Conservation (phyloP, 2,797 vertebrate species). For the Ara ararauna region DNA sequence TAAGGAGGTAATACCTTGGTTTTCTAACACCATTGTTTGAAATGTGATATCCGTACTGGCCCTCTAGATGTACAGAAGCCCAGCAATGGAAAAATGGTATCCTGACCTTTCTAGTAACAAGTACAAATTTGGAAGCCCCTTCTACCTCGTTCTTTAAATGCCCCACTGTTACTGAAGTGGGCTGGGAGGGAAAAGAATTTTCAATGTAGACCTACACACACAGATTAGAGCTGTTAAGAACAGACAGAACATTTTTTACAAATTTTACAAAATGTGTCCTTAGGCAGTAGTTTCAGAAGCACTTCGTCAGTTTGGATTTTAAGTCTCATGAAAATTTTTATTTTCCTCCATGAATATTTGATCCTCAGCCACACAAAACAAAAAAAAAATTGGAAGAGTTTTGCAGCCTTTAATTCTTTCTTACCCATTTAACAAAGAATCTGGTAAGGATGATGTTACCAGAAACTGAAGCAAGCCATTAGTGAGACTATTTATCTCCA, state of each 20-base stretch:
- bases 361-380: neutral
- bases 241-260: neutral
- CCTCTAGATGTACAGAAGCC: neutral
- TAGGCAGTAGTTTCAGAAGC: conserved; percentile 3
- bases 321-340: neutral
- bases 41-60: neutral
- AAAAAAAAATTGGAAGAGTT: neutral
- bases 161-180: neutral
- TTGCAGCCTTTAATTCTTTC: neutral
- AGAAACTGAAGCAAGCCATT: neutral
- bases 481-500: neutral
- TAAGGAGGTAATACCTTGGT: neutral
- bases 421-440: neutral
- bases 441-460: neutral
- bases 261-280: neutral
- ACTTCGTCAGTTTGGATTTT: neutral
- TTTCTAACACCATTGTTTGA: neutral
- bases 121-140: neutral
- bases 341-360: neutral
- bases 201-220: neutral
- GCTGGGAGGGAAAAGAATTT: neutral
- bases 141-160: neutral
- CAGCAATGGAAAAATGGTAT: neutral
- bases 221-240: neutral
- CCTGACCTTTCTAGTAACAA: neutral